phyloP scores from a whole-genome alignment of 2,888 invertebrate species.

The Spisula solida region DNA sequence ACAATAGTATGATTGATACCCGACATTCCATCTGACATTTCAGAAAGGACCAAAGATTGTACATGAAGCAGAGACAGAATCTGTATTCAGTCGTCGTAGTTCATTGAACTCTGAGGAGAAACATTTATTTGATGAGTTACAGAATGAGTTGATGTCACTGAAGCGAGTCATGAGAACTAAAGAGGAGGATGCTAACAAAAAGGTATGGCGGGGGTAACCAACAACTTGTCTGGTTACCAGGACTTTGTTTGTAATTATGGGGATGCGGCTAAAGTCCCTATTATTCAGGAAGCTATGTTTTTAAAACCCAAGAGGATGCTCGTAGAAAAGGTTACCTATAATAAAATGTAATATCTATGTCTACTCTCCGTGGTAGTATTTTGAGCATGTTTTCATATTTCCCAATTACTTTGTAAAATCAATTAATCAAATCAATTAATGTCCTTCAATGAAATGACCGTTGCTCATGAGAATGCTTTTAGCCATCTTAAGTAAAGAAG shows the following conservation, averaged over 20 bases:
- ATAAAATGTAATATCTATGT: too few species aligned
- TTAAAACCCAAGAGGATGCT: too few species aligned
- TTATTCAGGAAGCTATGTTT: too few species aligned
- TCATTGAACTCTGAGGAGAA: constrained; percentile 85
- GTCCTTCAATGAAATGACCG: not conserved
- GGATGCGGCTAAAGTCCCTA: too few species aligned
- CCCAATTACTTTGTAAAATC: too few species aligned
- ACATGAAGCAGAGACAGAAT: constrained; percentile 77
- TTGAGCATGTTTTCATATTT: too few species aligned
- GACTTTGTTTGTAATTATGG: too few species aligned
- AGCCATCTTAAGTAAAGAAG: not conserved
- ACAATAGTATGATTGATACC: too few species aligned
- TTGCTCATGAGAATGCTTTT: not conserved
- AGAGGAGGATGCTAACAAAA: constrained; percentile 78
- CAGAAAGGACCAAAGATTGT: constrained; percentile 80
- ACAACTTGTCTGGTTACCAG: too few species aligned
- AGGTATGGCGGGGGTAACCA: constrained; percentile 68
- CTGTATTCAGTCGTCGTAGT: constrained; percentile 76
- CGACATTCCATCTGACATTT: not conserved
- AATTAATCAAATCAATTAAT: too few species aligned
- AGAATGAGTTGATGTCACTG: constrained; percentile 84
- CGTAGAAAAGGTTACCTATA: too few species aligned
- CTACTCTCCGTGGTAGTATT: too few species aligned
- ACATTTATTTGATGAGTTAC: constrained; percentile 85
- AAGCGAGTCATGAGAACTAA: constrained; percentile 80